A percentile compares a stretch with the other conserved stretches of the same genome.
phyloP scores from a whole-genome alignment of 2,113 vertebrate species.

The Ictidomys tridecemlineatus region DNA sequence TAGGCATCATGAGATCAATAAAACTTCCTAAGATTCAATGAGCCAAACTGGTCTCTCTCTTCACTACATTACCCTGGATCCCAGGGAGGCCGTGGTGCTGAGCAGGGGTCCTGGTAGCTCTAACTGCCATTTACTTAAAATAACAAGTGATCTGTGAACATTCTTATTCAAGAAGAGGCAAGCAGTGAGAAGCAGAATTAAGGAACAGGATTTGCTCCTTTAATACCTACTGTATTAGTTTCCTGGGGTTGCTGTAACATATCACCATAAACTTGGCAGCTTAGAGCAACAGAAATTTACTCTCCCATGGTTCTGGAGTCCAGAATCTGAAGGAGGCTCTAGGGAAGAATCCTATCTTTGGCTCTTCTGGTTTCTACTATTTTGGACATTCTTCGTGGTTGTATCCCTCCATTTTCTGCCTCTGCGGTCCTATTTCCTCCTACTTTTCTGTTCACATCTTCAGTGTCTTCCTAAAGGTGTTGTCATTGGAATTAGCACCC shows the following conservation, averaged over 20 bases:
- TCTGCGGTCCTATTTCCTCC: not conserved
- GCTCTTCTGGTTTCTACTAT: not conserved
- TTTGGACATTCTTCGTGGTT: not conserved
- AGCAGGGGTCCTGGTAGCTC: not conserved
- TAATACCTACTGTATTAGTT: not conserved
- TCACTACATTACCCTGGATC: constrained; percentile 60
- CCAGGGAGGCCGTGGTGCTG: not conserved
- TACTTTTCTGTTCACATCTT: not conserved
- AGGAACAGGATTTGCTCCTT: not conserved
- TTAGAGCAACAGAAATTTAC: not conserved
- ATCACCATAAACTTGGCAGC: not conserved
- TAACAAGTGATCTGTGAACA: constrained; percentile 58
- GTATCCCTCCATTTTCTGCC: not conserved
- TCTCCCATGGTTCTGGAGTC: not conserved
- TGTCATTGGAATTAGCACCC: not conserved
- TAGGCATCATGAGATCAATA: constrained; percentile 67
- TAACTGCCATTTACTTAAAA: constrained; percentile 60
- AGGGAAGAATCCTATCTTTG: too few relatives aligned
- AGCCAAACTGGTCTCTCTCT: constrained; percentile 51
- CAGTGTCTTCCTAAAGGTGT: not conserved
- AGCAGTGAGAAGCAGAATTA: not conserved
- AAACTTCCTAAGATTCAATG: constrained; percentile 72
- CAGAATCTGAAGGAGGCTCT: not conserved
- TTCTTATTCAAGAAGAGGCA: not conserved
- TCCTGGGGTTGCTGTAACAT: not conserved